Evolutionary conservation across 2,797 vertebrate species (phyloP).

Genomic region (Micromesistius poutassou): DNA sequence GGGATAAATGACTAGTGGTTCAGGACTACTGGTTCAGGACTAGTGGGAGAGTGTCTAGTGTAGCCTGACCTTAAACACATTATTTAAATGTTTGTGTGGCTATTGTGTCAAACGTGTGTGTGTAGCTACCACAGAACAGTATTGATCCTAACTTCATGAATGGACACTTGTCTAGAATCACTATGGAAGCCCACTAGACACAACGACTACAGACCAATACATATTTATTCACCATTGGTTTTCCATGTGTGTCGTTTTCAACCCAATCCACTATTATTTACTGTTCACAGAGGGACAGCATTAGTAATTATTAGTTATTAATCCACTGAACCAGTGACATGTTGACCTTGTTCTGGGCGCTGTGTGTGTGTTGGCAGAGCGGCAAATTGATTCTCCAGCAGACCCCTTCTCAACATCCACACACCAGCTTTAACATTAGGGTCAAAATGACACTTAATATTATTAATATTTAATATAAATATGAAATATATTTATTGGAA

Average conservation of each 20-base stretch:
- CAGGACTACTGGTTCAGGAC: too few relatives aligned
- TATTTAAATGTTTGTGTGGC: not conserved
- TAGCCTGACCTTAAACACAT: not conserved
- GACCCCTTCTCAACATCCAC: not conserved
- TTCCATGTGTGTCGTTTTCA: not conserved
- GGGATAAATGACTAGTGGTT: too few relatives aligned
- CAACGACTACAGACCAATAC: not conserved
- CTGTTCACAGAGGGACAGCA: not conserved
- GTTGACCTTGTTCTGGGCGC: not conserved
- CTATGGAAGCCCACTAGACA: not conserved
- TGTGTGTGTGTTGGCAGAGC: not conserved
- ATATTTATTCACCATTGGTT: not conserved
- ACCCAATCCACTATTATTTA: not conserved
- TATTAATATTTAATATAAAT: not conserved
- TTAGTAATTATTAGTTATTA: not conserved
- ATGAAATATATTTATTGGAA: conserved; percentile 20
- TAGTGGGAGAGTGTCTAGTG: not conserved
- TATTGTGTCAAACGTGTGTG: not conserved
- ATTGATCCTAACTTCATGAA: not conserved
- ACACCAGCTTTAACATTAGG: conserved; percentile 3
- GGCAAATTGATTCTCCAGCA: not conserved
- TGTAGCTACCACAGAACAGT: not conserved
- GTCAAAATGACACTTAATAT: conserved; percentile 15
- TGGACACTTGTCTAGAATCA: not conserved
- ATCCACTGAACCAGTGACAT: not conserved